Evolutionary conservation across 2,113 vertebrate genomes (phyloP).

Genomic region (Ploceus nigricollis): DNA sequence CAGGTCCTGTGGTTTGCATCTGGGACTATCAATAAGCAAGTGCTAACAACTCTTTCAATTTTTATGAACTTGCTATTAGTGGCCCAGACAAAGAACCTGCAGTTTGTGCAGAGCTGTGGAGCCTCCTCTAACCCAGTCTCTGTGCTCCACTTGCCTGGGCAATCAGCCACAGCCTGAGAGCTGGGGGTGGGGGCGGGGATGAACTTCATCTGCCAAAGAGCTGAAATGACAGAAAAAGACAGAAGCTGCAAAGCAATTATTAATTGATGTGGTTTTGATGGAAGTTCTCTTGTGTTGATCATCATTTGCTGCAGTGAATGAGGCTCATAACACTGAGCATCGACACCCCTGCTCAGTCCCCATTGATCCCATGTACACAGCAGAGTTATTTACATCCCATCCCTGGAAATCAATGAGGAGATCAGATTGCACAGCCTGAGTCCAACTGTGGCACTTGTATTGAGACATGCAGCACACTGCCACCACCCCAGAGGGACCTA

Average conservation of each 20-base stretch:
- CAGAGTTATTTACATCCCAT: slow-evolving; percentile 9
- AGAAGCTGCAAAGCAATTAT: slow-evolving; percentile 21
- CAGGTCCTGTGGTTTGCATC: neutral
- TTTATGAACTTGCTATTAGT: slow-evolving; percentile 42
- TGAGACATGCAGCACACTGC: neutral
- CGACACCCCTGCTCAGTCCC: neutral
- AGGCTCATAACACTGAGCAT: neutral
- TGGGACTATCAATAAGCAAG: slow-evolving; percentile 3
- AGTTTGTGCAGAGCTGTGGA: neutral
- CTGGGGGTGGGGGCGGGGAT: neutral
- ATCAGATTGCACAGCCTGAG: neutral
- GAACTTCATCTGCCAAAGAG: neutral
- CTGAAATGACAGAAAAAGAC: slow-evolving; percentile 23
- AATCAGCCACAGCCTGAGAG: slow-evolving; percentile 2
- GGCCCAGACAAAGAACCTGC: neutral
- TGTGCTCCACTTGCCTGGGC: neutral
- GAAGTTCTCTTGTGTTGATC: slow-evolving; percentile 16
- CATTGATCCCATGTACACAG: neutral
- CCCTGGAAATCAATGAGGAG: neutral
- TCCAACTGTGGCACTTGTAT: neutral
- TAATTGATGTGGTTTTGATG: slow-evolving; percentile 41
- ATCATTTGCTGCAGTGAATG: neutral
- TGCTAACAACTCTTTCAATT: slow-evolving; percentile 20
- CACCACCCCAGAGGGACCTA: neutral
- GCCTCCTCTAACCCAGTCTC: neutral